Conservation (phyloP, 2,888 invertebrate genomes). For the Lordiphosa fenestrarum region DNA sequence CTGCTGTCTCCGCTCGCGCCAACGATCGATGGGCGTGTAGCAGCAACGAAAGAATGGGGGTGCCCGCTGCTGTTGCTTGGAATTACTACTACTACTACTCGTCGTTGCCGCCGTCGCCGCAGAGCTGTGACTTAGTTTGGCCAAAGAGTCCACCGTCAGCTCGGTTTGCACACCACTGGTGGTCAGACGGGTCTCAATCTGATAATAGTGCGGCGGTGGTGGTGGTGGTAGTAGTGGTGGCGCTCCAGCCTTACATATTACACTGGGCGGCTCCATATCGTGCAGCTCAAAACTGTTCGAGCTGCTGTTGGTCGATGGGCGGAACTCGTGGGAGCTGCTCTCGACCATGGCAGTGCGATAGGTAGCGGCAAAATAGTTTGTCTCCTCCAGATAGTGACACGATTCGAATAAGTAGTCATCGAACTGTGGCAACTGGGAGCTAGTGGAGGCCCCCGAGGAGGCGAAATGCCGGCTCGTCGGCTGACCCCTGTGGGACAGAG, state of each 20-base stretch:
- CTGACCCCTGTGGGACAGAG: conserved; percentile 74
- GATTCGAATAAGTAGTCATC: conserved; percentile 79
- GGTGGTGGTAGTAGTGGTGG: conserved; percentile 30
- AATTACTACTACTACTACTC: conserved; percentile 35
- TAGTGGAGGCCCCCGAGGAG: conserved; percentile 12
- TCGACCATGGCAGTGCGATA: conserved; percentile 80
- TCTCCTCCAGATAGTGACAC: conserved; percentile 78
- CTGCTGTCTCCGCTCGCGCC: conserved; percentile 65
- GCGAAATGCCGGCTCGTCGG: conserved; percentile 38
- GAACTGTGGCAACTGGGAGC: conserved; percentile 62
- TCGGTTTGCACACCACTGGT: conserved; percentile 78
- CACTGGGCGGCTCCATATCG: conserved; percentile 72
- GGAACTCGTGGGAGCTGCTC: conserved; percentile 78
- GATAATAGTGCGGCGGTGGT: conserved; percentile 44
- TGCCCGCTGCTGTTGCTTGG: conserved; percentile 49
- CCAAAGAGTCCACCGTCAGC: conserved; percentile 72
- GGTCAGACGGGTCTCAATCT: conserved; percentile 72
- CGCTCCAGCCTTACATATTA: conserved; percentile 72
- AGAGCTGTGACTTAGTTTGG: conserved; percentile 56
- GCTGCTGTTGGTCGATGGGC: conserved; percentile 75
- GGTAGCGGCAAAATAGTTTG: conserved; percentile 79
- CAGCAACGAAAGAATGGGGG: conserved; percentile 79
- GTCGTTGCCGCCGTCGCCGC: too few species aligned
- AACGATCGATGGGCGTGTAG: conserved; percentile 79
- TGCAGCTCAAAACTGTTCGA: conserved; percentile 74